Percentiles rank a stretch among this genome's conserved stretches.
Evolutionary conservation across 2,113 vertebrate species (phyloP).

Genomic region (Muntiacus reevesi): DNA sequence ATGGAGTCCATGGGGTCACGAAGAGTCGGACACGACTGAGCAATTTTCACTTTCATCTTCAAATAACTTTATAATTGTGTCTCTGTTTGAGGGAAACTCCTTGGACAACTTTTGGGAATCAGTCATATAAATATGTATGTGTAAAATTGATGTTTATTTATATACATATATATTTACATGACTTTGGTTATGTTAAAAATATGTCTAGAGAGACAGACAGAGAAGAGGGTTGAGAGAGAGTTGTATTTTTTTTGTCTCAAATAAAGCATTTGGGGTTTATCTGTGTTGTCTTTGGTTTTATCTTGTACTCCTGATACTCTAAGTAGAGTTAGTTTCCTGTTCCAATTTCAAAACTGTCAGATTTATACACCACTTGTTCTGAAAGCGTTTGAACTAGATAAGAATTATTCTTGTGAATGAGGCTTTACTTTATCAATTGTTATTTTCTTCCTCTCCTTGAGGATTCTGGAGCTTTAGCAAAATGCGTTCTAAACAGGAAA

Average conservation of each 20-base stretch:
- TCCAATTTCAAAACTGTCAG: slow-evolving; percentile 23
- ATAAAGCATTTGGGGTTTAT: neutral
- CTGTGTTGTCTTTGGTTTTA: slow-evolving; percentile 34
- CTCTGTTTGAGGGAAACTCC: neutral
- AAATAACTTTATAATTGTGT: neutral
- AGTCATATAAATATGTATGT: neutral
- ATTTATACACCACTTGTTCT: neutral
- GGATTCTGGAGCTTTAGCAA: neutral
- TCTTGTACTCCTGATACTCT: neutral
- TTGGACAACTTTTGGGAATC: neutral
- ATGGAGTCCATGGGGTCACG: neutral
- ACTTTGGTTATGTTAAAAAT: neutral
- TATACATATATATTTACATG: neutral
- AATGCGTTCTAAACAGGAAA: neutral
- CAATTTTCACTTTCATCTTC: neutral
- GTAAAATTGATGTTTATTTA: neutral
- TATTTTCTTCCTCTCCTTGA: neutral
- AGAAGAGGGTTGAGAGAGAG: neutral
- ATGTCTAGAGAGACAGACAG: neutral
- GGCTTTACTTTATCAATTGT: slow-evolving; percentile 12
- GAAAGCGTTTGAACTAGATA: slow-evolving; percentile 34
- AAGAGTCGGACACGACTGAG: neutral
- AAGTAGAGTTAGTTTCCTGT: neutral
- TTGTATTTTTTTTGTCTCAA: neutral
- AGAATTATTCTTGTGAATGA: slow-evolving; percentile 27